Evolutionary conservation across 2,113 vertebrate genomes (phyloP).

Genomic region (Gulo gulo): DNA sequence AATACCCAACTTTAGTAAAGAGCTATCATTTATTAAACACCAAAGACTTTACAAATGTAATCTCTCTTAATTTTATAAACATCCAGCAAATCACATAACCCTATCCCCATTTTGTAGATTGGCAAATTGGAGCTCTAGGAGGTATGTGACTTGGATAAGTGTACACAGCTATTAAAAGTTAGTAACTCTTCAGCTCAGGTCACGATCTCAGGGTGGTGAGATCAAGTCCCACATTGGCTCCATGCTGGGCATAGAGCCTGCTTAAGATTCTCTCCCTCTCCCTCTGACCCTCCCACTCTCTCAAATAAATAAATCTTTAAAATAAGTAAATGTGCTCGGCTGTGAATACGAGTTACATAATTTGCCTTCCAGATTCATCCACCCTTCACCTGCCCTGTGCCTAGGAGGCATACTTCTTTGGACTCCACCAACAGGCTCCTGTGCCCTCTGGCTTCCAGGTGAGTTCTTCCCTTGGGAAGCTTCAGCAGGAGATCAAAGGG

Average conservation of each 20-base stretch:
- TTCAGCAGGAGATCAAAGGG: neutral
- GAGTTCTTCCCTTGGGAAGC: neutral
- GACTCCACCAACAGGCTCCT: neutral
- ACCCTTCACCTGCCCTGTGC: neutral
- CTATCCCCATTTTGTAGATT: neutral
- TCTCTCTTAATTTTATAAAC: constrained; percentile 15
- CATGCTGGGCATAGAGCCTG: neutral
- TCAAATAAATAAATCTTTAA: neutral
- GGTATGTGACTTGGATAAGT: neutral
- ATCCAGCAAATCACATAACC: neutral
- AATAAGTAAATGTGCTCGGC: neutral
- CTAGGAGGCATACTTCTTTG: neutral
- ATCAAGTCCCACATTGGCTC: neutral
- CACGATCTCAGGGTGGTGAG: neutral
- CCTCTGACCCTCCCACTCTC: neutral
- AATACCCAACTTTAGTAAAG: neutral
- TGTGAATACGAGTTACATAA: neutral
- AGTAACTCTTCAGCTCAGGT: neutral
- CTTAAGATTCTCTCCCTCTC: neutral
- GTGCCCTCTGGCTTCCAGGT: neutral
- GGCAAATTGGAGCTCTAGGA: neutral
- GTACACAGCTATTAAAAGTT: neutral
- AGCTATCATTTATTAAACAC: neutral
- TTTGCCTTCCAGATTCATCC: neutral
- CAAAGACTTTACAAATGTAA: neutral